phyloP scores from a whole-genome alignment of 2,888 invertebrate genomes.

The Brachylomia viminalis region DNA sequence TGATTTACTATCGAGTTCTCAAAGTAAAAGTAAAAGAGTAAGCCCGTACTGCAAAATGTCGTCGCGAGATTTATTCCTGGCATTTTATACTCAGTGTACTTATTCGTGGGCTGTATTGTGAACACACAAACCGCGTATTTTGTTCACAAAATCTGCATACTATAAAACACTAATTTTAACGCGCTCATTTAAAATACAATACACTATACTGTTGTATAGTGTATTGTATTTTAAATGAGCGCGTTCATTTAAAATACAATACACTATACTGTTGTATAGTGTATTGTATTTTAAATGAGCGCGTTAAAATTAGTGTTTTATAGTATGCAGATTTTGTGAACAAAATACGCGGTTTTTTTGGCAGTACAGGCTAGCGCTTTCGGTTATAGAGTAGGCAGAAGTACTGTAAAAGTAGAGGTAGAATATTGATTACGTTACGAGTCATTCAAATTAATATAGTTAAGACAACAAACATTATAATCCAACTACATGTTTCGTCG shows the following conservation, averaged over 20 bases:
- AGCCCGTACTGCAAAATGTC: constrained; percentile 8
- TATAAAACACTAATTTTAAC: too few relatives aligned
- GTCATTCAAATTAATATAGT: constrained; percentile 16
- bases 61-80: background rate
- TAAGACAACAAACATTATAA: constrained; percentile 39
- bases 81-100: background rate
- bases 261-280: background rate
- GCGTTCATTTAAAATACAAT: too few relatives aligned
- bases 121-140: background rate
- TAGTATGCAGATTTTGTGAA: background rate
- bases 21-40: background rate
- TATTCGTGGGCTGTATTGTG: too few relatives aligned
- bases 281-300: background rate
- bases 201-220: background rate
- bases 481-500: constrained; percentile 40
- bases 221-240: background rate
- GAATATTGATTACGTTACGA: constrained; percentile 1
- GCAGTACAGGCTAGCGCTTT: background rate
- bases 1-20: background rate
- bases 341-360: background rate
- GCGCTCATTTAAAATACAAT: too few relatives aligned
- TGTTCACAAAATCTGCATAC: background rate
- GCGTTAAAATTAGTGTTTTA: background rate
- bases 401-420: constrained; percentile 2
- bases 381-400: background rate